Percentiles rank a stretch among this genome's conserved stretches.
phyloP scores from a whole-genome alignment of 2,888 invertebrate species.

The Xestia rhomboidea region DNA sequence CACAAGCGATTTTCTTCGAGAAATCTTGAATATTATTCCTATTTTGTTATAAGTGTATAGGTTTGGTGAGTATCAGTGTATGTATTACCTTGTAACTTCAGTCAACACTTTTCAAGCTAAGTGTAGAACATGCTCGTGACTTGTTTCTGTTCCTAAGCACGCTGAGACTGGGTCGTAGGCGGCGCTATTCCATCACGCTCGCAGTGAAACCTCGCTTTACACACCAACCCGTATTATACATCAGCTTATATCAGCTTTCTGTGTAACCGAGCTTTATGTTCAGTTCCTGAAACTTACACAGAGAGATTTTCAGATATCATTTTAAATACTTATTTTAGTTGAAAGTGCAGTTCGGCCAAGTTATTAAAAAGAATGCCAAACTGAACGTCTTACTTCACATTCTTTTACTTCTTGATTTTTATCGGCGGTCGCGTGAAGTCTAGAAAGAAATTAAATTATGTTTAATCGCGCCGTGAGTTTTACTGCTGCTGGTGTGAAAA shows the following conservation, averaged over 20 bases:
- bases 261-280: neutral
- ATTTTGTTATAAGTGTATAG: too few relatives aligned
- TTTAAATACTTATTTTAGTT: constrained; percentile 33
- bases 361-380: constrained; percentile 27
- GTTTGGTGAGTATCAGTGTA: neutral
- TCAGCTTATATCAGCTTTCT: neutral
- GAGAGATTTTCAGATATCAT: constrained; percentile 48
- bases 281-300: constrained; percentile 25
- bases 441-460: constrained; percentile 28
- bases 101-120: neutral
- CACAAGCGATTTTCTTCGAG: neutral
- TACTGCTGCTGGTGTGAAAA: neutral
- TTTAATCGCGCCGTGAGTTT: constrained; percentile 8
- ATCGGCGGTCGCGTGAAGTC: neutral
- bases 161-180: neutral
- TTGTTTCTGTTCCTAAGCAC: neutral
- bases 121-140: neutral
- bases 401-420: constrained; percentile 2
- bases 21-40: neutral
- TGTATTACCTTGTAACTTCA: neutral
- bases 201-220: neutral
- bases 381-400: neutral
- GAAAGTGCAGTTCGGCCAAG: constrained; percentile 25
- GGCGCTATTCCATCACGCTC: neutral
- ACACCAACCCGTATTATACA: neutral